Evolutionary conservation across 2,888 invertebrate genomes (phyloP), one percentile per base, ranked within the genome.

Genomic region (Athalia rosae): DNA sequence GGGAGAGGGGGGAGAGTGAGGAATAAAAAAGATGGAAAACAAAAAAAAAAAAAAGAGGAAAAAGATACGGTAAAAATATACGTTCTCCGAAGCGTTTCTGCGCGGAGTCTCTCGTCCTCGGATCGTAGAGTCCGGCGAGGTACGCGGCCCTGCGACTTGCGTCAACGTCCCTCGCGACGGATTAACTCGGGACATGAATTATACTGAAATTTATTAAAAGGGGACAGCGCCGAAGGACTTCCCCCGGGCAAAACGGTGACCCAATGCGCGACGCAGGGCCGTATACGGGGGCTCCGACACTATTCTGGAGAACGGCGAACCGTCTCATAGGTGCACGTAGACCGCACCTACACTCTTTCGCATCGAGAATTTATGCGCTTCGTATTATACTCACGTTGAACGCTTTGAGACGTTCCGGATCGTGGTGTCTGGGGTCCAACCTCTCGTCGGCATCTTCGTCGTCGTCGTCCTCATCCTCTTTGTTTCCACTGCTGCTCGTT

Each of bases 361-460:
- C 28, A 28, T 28, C 28, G 28, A 28, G 28, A 28, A 28, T 28
- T 28, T 28, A 28, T 28, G 28, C 3, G 53, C 4, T 53, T 7
- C 53, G 4, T 77, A n/a, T n/a, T n/a, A n/a, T n/a, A 91, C 95
- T 94, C 91, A 98, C 98, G 91, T 98, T 98, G 90, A 98, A 98
- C 81, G 98, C 97, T 91, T 98, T 98, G 82, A 98, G 94, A 89
- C 98, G 93, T 91, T 98, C 98, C 0, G 98, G 98, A 90, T 98
- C 98, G 84, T 96, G 95, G 83, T 93, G 93, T 83, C 97, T 95
- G 71, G 96, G 95, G 87, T 97, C 97, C 81, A 97, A 94, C 87
- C 97, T 94, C 87, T 98, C 97, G 88, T 98, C 97, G 77, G 95
- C 96, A 88, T 98, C 97, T 88, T 97, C 97, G 88, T 97, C 97